phyloP scores from a whole-genome alignment of 2,797 vertebrate species.

The Xenops minutus region DNA sequence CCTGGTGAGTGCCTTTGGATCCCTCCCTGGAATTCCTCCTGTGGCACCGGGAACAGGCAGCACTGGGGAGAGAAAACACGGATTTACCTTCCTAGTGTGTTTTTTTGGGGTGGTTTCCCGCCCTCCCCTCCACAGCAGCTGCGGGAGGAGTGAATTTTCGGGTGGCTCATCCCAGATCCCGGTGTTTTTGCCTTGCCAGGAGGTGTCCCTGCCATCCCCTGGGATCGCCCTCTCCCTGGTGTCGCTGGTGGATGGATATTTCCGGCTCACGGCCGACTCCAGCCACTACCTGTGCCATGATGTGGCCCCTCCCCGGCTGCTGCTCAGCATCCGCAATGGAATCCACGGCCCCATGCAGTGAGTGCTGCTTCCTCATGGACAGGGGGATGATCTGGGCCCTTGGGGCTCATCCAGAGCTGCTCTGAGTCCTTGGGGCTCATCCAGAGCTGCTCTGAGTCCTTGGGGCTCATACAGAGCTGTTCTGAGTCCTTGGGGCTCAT shows the following conservation, averaged over 20 bases:
- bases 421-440: background rate
- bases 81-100: background rate
- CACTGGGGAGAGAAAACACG: background rate
- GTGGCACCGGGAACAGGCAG: no score
- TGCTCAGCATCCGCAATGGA: conserved; percentile 83
- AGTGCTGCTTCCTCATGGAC: background rate
- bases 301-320: conserved; percentile 88
- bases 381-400: background rate
- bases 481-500: background rate
- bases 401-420: background rate
- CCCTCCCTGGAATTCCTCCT: background rate
- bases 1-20: conserved; percentile 77
- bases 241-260: conserved; percentile 91
- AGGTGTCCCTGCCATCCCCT: conserved; percentile 79
- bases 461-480: no score
- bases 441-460: no score
- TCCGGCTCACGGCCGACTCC: conserved; percentile 89
- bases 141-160: no score
- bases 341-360: conserved; percentile 92
- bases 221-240: conserved; percentile 83
- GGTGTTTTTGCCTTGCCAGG: conserved; percentile 39
- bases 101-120: background rate
- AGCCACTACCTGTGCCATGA: conserved; percentile 93
- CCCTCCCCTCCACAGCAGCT: no score
- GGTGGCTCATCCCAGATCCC: no score